Evolutionary conservation across 2,888 invertebrate genomes (phyloP).

Genomic region (Limnephilus marmoratus): DNA sequence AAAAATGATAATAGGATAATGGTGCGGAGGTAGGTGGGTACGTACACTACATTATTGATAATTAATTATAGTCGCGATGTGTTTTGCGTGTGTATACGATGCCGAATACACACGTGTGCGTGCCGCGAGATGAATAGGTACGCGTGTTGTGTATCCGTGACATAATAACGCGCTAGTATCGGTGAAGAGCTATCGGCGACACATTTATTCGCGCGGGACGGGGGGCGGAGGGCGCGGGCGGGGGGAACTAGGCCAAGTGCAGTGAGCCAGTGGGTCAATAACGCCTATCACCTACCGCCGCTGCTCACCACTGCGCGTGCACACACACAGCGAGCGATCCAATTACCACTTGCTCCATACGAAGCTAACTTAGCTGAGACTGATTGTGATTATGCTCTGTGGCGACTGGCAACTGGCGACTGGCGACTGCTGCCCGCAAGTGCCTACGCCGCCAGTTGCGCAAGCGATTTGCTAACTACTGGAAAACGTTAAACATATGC

Average conservation of each 20-base stretch:
- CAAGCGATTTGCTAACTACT: background rate
- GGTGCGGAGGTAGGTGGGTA: background rate
- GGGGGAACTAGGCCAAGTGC: conserved; percentile 74
- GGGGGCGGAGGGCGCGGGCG: conserved; percentile 68
- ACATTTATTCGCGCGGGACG: conserved; percentile 65
- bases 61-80: too few species aligned
- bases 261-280: conserved; percentile 75
- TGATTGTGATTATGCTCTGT: background rate
- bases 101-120: conserved; percentile 44
- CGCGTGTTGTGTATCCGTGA: conserved; percentile 67
- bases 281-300: conserved; percentile 46
- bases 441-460: background rate
- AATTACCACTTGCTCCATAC: conserved; percentile 12
- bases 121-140: conserved; percentile 62
- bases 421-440: background rate
- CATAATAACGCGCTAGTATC: conserved; percentile 68
- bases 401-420: background rate
- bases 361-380: background rate
- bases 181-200: conserved; percentile 63
- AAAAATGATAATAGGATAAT: background rate
- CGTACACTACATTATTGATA: background rate
- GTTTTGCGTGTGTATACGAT: background rate
- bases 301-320: background rate
- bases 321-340: background rate
- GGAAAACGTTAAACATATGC: background rate